These are phyloP conservation scores for Ophion slaviceki DNA, from an alignment of 2,888 invertebrate species.

Conservation along the genomic window DNA sequence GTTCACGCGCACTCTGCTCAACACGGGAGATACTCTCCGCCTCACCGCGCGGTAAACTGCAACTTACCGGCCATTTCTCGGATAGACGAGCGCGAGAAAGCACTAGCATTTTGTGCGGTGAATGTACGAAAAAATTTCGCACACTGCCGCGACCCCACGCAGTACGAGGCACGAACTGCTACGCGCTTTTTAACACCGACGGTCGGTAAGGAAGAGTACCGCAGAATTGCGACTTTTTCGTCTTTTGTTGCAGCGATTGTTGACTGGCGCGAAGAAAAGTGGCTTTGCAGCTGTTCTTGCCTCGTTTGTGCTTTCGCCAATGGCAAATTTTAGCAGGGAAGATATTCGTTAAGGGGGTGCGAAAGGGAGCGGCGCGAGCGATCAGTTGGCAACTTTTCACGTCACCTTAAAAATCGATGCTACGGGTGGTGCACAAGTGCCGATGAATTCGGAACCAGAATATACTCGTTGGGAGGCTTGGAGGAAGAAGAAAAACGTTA, in stretches of 20 bases:
- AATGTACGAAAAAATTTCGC: conserved; percentile 31
- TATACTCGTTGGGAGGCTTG: neutral
- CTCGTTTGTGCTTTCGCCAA: neutral
- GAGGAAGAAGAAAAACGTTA: too few species aligned
- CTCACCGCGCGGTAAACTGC: conserved; percentile 66
- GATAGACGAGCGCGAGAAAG: conserved; percentile 54
- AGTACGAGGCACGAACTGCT: neutral
- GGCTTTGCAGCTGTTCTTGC: neutral
- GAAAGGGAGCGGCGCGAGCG: neutral
- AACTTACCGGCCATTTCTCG: conserved; percentile 80
- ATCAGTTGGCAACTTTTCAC: neutral
- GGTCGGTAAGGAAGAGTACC: conserved; percentile 23
- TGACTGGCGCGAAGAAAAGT: neutral
- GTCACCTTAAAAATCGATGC: too few species aligned
- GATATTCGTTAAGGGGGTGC: neutral
- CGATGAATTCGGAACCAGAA: neutral
- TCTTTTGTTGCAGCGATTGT: neutral
- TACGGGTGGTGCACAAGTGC: neutral
- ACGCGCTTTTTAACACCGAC: neutral
- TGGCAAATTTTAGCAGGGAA: neutral
- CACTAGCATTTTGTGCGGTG: conserved; percentile 38
- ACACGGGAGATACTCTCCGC: conserved; percentile 48
- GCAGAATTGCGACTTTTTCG: neutral
- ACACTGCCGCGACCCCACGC: conserved; percentile 31
- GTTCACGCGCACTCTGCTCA: conserved; percentile 42